Conservation (phyloP, 2,888 invertebrate species). For the Leptinotarsa peninsularis region DNA sequence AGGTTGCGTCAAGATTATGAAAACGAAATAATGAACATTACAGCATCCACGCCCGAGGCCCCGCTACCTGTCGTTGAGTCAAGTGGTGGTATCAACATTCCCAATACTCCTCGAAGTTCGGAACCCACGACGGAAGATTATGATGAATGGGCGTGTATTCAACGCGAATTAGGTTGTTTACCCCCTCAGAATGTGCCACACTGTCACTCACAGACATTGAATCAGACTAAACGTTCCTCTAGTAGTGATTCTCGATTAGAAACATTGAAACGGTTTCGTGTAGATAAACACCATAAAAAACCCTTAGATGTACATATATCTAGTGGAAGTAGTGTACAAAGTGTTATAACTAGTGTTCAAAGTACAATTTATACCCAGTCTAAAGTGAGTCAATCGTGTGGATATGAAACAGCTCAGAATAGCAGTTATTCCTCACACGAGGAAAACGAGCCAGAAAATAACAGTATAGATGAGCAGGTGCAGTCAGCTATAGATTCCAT, state of each 20-base stretch:
- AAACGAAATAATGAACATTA: conserved; percentile 48
- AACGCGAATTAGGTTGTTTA: conserved; percentile 73
- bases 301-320: conserved; percentile 45
- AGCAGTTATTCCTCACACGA: conserved; percentile 48
- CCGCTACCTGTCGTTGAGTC: conserved; percentile 34
- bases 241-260: conserved; percentile 63
- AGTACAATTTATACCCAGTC: conserved; percentile 41
- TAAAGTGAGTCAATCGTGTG: conserved; percentile 34
- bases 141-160: conserved; percentile 78
- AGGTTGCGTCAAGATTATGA: conserved; percentile 70
- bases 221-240: conserved; percentile 58
- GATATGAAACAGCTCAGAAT: conserved; percentile 41
- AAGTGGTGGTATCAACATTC: conserved; percentile 16
- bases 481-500: conserved; percentile 86
- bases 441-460: conserved; percentile 62
- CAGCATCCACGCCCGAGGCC: conserved; percentile 38
- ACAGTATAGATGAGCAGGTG: conserved; percentile 81
- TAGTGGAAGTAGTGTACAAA: conserved; percentile 52
- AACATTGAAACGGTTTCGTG: conserved; percentile 64
- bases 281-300: conserved; percentile 61
- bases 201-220: conserved; percentile 20
- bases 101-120: background rate
- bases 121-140: conserved; percentile 64
- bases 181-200: conserved; percentile 53
- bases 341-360: conserved; percentile 49